Base-by-base conservation (phyloP, 2,888 invertebrate species). In the Phasia obesa region DNA sequence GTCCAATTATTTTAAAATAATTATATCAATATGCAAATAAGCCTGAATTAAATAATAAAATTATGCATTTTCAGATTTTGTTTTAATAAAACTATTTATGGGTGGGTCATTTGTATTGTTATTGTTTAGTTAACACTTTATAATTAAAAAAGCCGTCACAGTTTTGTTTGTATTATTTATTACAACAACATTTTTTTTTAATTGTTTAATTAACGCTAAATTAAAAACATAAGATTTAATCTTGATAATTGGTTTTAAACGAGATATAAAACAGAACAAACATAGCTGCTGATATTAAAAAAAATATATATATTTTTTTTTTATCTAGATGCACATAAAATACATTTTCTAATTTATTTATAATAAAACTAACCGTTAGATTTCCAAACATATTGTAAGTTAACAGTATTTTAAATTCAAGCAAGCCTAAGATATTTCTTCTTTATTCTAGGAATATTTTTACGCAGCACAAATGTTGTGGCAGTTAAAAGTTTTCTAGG, bases 111-210 rank as follows among this genome's bases (percentile, higher is more conserved):
- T 55, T 74, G 2, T 19, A 19, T 67, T 57, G 21, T 31, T 64
- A n/a, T 19, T 7, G 31, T 23, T 59, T 59, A 44, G 53, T 25
- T 15, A 64, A 49, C 21, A 71, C 70, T 53, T 76, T 59, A 21
- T 71, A 60, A 76, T 76, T 70, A 49, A 42, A 27, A 77, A 60
- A 47, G n/a, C 75, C 70, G 70, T 70, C 70, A 49, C 17, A 31
- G 38, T 53, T 42, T 27, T 3, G 17, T n/a, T 31, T 49, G 4
- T 11, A 49, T 17, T 27, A 49, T 25, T 31, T 11, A 51, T 38
- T 4, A 49, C 21, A n/a, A n/a, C 19, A 17, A 23, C 21, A 42
- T 13, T 35, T 49, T 42, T 15, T 15, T 60, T 21, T 60, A 76
- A 51, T 69, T 77, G 35, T 53, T 62, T 35, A 77, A 69, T 62